Base-by-base conservation (phyloP, 2,888 invertebrate species). In the Hedya salicella region DNA sequence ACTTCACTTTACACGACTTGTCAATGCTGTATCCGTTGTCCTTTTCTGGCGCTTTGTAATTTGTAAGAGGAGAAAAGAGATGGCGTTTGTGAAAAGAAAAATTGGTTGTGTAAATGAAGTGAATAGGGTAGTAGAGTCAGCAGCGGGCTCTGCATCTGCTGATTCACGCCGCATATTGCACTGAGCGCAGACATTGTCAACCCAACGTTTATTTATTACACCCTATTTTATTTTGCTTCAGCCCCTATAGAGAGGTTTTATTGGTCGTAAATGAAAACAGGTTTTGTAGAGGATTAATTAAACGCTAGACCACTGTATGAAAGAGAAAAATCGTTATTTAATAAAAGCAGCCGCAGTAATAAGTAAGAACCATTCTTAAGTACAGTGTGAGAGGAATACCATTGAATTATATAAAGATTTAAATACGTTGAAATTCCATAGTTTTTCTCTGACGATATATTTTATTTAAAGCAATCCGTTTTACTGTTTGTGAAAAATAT, bases 131-230 rank as follows among this genome's bases (percentile, higher is more conserved):
- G 40, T 42, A 21, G 19, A 61, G 60, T 61, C 66, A 66, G 66
- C 66, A 61, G 39, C 48, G 25, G 13, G 53, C 60, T 16, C 19
- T 60, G 65, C 66, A 61, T 66, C 17, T 42, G 66, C 66, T 54
- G 66, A 61, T 53, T 61, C 48, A 25, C 54, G 61, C 66, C 42
- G 66, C 66, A 66, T 66, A 66, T 66, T 66, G 66, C 60, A 32
- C 42, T 49, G 56, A 40, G 53, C 39, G 48, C 48, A 40, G 65
- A 66, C 60, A 54, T 65, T 60, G 65, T 60, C 59, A 66, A 25
- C 46, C 60, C 60, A 66, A 19, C 60, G 53, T 60, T 66, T 66
- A 66, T 66, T 66, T 65, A 65, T 65, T 60, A 53, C 40, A 42
- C 46, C 53, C 60, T 60, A 60, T 57, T 64, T 64, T 64, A 57